Base-by-base conservation (phyloP, 2,113 vertebrate genomes). In the Ginglymostoma cirratum region DNA sequence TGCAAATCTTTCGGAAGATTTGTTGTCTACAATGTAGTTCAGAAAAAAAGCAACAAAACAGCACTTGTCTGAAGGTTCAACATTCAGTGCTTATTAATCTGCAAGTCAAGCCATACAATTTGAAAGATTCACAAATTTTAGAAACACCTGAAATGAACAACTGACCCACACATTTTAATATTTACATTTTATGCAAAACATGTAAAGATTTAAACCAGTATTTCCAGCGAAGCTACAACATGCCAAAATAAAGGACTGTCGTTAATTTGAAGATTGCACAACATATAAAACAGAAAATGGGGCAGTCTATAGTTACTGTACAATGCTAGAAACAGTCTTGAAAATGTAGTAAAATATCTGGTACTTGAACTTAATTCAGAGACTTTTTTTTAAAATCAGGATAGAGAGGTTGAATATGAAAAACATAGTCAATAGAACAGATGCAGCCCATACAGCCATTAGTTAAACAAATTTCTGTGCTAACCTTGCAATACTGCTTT, bases 101-200 rank as follows among this genome's bases (percentile, higher is more conserved):
- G 89, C 3, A 12, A 45, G 19, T 17, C 87, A 90, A 90, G 61
- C 8, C 38, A 93, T 21, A 92, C 61, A 42, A 65, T 93, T 65
- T 66, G 61, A 66, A 65, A 93, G 34, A 66, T 66, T 93, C n/a
- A 93, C 61, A 93, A 92, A 92, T 66, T 66, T 45, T 72, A 42
- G 45, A 95, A 72, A 72, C 61, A 45, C 45, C 38, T 52, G 67
- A 95, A 95, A 95, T 95, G 94, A 72, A 45, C 65, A 72, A 95
- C 67, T 34, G 42, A 27, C 14, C 45, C 94, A 95, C 94, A 72
- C 8, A 70, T 95, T 95, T 95, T 95, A 95, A 95, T 95, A 95
- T 95, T 95, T 95, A 95, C 94, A 95, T 70, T 76, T 95, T 76
- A 72, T 95, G 94, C 42, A 95, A 95, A 76, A 72, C 52, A 24